Evolutionary conservation across 2,888 invertebrate species (phyloP).

Genomic region (Cataglyphis altisquamis): DNA sequence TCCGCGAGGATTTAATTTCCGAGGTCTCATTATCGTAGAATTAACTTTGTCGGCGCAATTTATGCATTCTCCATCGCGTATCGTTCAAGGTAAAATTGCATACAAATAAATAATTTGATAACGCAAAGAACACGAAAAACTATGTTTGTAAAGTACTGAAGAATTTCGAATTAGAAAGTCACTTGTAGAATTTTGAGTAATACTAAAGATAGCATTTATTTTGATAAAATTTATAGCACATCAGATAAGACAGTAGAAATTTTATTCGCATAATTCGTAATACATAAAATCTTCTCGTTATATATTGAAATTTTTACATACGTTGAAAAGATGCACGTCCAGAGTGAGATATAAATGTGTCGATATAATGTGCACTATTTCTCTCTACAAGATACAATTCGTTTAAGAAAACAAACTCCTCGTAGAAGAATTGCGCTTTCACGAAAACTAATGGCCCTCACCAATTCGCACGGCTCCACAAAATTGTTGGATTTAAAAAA

Average conservation of each 20-base stretch:
- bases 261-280: no score
- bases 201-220: background rate
- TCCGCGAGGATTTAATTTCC: slow-evolving; percentile 21
- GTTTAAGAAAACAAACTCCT: slow-evolving; percentile 18
- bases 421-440: background rate
- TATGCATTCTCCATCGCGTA: slow-evolving; percentile 1
- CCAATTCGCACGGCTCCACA: background rate
- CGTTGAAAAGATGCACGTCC: background rate
- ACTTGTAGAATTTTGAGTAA: background rate
- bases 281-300: background rate
- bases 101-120: slow-evolving; percentile 32
- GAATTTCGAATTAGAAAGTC: background rate
- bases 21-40: background rate
- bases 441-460: background rate
- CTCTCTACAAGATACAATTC: background rate
- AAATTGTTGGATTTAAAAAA: background rate
- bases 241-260: background rate
- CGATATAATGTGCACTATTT: background rate
- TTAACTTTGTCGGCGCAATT: slow-evolving; percentile 1
- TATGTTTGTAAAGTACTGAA: background rate
- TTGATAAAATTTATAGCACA: background rate
- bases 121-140: slow-evolving; percentile 22
- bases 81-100: slow-evolving; percentile 30
- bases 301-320: background rate
- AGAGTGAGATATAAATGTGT: background rate